Conservation (phyloP, 2,888 invertebrate species). For the Pseudanteris insignis region DNA sequence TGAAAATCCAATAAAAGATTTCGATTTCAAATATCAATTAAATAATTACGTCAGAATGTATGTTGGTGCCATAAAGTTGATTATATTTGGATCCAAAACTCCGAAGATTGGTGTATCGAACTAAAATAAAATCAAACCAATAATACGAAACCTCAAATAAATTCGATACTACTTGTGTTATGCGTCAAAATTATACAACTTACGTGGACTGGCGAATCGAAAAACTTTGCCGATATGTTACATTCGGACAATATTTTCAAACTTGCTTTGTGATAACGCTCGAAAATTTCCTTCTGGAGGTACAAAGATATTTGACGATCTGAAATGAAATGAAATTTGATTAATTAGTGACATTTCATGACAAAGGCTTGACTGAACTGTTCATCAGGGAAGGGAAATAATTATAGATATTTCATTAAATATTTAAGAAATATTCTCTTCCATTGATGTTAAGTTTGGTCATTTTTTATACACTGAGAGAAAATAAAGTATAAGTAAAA, state of each 20-base stretch:
- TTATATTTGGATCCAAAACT: conserved; percentile 74
- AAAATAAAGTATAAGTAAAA: too few relatives aligned
- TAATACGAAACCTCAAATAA: too few relatives aligned
- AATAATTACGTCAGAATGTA: conserved; percentile 79
- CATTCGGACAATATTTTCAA: conserved; percentile 74
- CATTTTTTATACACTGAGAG: too few relatives aligned
- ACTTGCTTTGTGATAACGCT: conserved; percentile 76
- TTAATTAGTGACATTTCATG: too few relatives aligned
- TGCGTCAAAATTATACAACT: too few relatives aligned
- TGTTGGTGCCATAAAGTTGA: conserved; percentile 85
- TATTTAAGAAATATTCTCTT: too few relatives aligned
- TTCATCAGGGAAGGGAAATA: too few relatives aligned
- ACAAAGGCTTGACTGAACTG: too few relatives aligned
- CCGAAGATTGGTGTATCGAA: conserved; percentile 80
- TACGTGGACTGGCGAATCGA: conserved; percentile 70
- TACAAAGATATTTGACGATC: conserved; percentile 86
- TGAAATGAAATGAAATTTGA: conserved; percentile 63
- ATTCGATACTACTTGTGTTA: too few relatives aligned
- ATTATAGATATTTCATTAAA: conserved; percentile 3
- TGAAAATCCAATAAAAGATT: too few relatives aligned
- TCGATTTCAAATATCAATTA: too few relatives aligned
- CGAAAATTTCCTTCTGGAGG: conserved; percentile 75
- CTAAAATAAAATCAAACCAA: conserved; percentile 54
- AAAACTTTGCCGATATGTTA: conserved; percentile 70
- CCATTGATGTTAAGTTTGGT: too few relatives aligned